Evolutionary conservation across 1,140 invertebrate genomes (phyloP), one percentile per base, ranked within the genome.

Genomic region (Phymorhynchus buccinoides): DNA sequence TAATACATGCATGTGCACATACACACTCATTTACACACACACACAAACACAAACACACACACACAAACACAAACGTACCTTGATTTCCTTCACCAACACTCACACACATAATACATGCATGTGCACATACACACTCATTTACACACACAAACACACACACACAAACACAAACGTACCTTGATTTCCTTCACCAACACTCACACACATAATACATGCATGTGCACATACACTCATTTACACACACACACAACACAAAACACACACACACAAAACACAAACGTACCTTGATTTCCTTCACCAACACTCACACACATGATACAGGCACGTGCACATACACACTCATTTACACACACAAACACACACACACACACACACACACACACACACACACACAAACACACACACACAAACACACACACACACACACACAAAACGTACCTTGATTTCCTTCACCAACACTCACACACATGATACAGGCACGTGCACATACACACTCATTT

Each of bases 381-480:
- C 32, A 44, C n/a, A 48, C 32, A 37, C 6, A n/a, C 12, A 42
- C 4, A 37, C 1, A 82, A 52, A 82, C 27, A 82, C 32, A 82
- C 48, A 56, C 41, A 48, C n/a, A n/a, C n/a, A n/a, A n/a, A 18
- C 2, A 52, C 56, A 62, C 56, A 62, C 14, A 62, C 56, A 6
- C 7, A 48, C 44, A 48, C 6, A 48, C 14, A 83, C 27, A 77
- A 80, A 62, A 82, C 91, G 94, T 90, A 96, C 96, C 94, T 96
- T 96, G 79, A 97, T 94, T 93, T 97, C 96, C 91, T 96, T 96
- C 41, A 97, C 91, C n/a, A 97, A 95, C n/a, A 96, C 95, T 90
- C n/a, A n/a, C n/a, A n/a, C n/a, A n/a, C n/a, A n/a, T n/a, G n/a
- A n/a, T n/a, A n/a, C n/a, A n/a, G n/a, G n/a, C n/a, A n/a, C n/a